A percentile compares a stretch with the other conserved stretches of the same genome.
phyloP scores from a whole-genome alignment of 2,797 vertebrate species.

The Catostomus latipinnis region DNA sequence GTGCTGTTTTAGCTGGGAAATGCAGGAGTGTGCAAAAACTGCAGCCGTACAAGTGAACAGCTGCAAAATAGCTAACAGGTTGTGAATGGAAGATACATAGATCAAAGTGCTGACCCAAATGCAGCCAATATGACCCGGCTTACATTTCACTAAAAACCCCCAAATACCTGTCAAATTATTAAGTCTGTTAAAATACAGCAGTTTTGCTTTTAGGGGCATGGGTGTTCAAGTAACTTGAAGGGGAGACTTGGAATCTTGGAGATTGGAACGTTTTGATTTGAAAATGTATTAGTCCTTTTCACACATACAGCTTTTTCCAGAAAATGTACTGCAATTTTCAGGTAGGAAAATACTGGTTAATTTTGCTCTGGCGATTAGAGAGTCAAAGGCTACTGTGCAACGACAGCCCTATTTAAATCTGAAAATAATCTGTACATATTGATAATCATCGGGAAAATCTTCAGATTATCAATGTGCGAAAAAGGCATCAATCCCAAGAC shows the following conservation, averaged over 20 bases:
- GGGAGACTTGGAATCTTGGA: not conserved
- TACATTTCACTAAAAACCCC: slow-evolving; percentile 64
- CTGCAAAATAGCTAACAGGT: slow-evolving; percentile 54
- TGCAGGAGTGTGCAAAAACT: slow-evolving; percentile 55
- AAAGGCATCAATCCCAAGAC: too few species aligned
- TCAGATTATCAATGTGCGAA: too few species aligned
- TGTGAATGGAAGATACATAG: slow-evolving; percentile 53
- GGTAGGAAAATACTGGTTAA: too few species aligned
- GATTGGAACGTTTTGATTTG: not conserved
- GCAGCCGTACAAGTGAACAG: slow-evolving; percentile 40
- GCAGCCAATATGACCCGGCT: slow-evolving; percentile 67
- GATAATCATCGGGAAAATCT: too few species aligned
- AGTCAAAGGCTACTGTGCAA: too few species aligned
- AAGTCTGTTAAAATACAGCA: slow-evolving; percentile 39
- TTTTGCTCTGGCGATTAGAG: too few species aligned
- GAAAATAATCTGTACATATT: too few species aligned
- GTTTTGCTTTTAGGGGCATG: slow-evolving; percentile 36
- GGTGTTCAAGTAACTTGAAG: slow-evolving; percentile 21
- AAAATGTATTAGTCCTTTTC: too few species aligned
- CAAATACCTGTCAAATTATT: slow-evolving; percentile 62
- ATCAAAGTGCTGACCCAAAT: slow-evolving; percentile 71
- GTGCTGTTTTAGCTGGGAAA: slow-evolving; percentile 58
- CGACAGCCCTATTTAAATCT: too few species aligned
- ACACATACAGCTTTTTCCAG: too few species aligned
- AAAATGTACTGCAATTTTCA: too few species aligned